Conservation (phyloP, 2,113 vertebrate species). For the Chaetorhynchus papuensis region DNA sequence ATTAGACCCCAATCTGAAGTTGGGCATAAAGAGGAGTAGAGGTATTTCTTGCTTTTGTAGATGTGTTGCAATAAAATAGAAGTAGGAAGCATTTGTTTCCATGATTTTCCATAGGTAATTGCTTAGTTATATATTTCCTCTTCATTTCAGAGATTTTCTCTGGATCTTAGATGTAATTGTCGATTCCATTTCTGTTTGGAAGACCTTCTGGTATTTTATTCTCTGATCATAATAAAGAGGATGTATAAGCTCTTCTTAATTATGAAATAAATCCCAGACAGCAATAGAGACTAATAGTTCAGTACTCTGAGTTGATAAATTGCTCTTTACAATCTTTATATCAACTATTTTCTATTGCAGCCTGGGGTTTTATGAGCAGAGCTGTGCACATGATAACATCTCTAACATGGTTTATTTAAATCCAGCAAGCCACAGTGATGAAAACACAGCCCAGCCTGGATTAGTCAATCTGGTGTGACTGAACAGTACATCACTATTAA, state of each 20-base stretch:
- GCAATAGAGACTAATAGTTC: background rate
- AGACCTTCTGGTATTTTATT: background rate
- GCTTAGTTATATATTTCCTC: background rate
- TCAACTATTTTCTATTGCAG: background rate
- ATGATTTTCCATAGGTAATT: background rate
- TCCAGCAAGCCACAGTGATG: background rate
- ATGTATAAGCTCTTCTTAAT: background rate
- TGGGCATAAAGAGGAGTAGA: background rate
- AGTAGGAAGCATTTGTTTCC: background rate
- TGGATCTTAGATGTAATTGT: background rate
- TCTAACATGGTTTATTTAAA: slow-evolving; percentile 25
- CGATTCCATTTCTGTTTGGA: background rate
- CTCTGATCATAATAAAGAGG: background rate
- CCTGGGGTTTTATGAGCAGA: background rate
- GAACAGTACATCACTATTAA: slow-evolving; percentile 58
- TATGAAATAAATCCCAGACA: background rate
- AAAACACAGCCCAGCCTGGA: slow-evolving; percentile 35
- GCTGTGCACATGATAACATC: background rate
- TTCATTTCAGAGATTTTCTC: background rate
- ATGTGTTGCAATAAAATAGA: background rate
- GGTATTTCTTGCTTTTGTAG: background rate
- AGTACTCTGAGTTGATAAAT: background rate
- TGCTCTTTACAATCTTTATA: background rate
- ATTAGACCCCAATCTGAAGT: background rate
- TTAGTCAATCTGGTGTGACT: slow-evolving; percentile 46